A percentile compares a stretch with the other conserved stretches of the same genome.
Conservation (phyloP, 1,140 invertebrate genomes). For the Harpegnathos saltator region DNA sequence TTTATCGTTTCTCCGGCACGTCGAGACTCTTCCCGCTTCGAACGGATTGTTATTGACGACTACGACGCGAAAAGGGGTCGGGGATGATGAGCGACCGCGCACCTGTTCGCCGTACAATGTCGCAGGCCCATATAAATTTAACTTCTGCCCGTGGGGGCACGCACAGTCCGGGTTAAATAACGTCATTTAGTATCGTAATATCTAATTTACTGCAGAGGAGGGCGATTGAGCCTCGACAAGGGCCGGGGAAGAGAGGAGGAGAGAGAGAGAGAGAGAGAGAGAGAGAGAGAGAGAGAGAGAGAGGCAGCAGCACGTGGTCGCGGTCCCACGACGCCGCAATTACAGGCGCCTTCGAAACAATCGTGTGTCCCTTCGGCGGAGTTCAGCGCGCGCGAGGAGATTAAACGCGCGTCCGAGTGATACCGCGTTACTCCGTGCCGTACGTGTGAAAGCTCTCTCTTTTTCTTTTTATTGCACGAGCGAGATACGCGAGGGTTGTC, state of each 20-base stretch:
- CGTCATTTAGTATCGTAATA: constrained; percentile 74
- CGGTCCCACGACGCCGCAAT: constrained; percentile 71
- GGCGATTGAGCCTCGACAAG: constrained; percentile 36
- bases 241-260: background rate
- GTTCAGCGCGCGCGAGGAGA: constrained; percentile 30
- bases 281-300: background rate
- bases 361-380: constrained; percentile 41
- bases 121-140: constrained; percentile 56
- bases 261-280: background rate
- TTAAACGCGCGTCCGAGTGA: background rate
- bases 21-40: background rate
- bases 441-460: background rate
- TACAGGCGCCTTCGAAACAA: constrained; percentile 70
- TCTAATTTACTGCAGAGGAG: constrained; percentile 70
- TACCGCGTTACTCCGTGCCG: background rate
- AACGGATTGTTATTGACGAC: background rate
- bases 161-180: constrained; percentile 70
- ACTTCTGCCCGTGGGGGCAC: constrained; percentile 24
- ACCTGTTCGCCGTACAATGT: constrained; percentile 11
- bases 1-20: too few relatives aligned
- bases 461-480: too few relatives aligned
- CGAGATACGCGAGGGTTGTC: background rate
- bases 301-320: constrained; percentile 63
- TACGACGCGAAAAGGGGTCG: background rate
- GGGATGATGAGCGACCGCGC: constrained; percentile 10